phyloP scores from a whole-genome alignment of 2,113 vertebrate species.

The Rhagologus leucostigma region DNA sequence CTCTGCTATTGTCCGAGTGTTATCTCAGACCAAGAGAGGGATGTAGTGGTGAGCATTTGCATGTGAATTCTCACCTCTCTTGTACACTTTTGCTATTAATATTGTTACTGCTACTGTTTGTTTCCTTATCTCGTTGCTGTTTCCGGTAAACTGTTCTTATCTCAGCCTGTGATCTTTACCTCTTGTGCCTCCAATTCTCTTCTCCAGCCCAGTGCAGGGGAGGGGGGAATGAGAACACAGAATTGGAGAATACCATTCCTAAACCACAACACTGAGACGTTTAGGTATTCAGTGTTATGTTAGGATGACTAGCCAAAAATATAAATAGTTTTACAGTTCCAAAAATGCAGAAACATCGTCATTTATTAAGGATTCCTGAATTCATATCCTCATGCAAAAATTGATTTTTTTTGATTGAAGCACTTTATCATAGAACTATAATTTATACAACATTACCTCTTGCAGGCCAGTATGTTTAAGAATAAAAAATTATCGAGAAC shows the following conservation, averaged over 20 bases:
- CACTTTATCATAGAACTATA: neutral
- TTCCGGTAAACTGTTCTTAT: neutral
- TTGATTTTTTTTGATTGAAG: neutral
- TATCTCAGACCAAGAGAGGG: neutral
- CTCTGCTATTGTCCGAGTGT: neutral
- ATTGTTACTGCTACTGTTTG: neutral
- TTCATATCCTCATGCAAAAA: neutral
- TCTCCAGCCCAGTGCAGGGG: neutral
- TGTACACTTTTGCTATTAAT: neutral
- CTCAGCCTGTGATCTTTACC: rapidly evolving
- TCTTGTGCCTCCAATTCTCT: neutral
- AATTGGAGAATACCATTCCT: neutral
- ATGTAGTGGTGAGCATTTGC: neutral
- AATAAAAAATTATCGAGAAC: neutral
- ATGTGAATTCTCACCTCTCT: neutral
- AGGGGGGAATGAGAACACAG: neutral
- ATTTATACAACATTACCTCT: neutral
- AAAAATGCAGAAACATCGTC: neutral
- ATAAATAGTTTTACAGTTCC: neutral
- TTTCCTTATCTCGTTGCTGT: neutral
- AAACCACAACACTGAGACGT: neutral
- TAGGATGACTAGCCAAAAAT: neutral
- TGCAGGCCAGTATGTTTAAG: neutral
- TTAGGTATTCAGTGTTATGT: neutral
- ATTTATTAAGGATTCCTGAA: neutral